Conservation (phyloP, 2,797 vertebrate species). For the Hirundo rustica region DNA sequence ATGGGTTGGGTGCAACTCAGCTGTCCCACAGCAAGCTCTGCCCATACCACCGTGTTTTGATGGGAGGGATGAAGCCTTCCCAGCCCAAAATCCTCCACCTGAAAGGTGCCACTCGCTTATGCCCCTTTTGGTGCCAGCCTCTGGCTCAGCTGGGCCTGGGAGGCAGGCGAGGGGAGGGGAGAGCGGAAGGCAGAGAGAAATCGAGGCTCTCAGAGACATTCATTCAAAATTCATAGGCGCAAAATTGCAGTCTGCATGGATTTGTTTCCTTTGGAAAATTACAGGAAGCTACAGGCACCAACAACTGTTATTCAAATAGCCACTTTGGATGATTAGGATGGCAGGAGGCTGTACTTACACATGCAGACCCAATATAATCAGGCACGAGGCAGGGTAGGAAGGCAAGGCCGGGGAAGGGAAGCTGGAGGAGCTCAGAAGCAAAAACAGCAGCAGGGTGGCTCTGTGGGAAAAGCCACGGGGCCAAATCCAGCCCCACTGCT, state of each 20-base stretch:
- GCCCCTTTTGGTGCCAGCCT: not conserved
- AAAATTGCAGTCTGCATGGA: conserved; percentile 69
- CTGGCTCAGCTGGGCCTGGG: conserved; percentile 4
- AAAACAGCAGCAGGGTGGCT: not conserved
- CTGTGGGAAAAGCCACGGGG: not conserved
- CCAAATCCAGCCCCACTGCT: not conserved
- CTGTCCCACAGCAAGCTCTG: not conserved
- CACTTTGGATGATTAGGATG: conserved; percentile 68
- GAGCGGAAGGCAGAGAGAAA: conserved; percentile 32
- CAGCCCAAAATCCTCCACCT: not conserved
- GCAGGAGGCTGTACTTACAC: conserved; percentile 69
- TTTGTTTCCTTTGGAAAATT: conserved; percentile 74
- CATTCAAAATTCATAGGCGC: conserved; percentile 71
- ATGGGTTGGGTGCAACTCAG: not conserved
- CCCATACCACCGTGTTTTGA: accelerated
- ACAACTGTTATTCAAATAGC: conserved; percentile 72
- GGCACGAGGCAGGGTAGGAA: conserved; percentile 5
- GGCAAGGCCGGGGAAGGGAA: not conserved
- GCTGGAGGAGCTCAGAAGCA: not conserved
- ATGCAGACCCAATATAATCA: conserved; percentile 56
- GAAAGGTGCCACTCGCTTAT: accelerated
- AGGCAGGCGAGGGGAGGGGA: conserved; percentile 1
- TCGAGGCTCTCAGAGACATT: conserved; percentile 42
- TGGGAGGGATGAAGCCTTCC: not conserved
- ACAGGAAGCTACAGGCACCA: conserved; percentile 70